Evolutionary conservation across 1,140 invertebrate species (phyloP), one percentile per base, ranked within the genome.

Genomic region (Sesamia nonagrioides): DNA sequence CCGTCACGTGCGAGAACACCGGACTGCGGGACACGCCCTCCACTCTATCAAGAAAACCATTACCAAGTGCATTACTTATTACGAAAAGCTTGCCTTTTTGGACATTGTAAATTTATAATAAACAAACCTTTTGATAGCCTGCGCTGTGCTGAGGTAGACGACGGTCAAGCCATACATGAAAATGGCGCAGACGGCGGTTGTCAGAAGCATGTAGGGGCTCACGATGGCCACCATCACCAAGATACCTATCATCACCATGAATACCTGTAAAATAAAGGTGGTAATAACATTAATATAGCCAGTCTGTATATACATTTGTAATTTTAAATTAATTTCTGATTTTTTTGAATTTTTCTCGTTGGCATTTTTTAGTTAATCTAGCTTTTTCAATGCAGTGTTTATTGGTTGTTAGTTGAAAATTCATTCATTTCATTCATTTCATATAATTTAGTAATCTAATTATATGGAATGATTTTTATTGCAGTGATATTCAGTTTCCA

Each of bases 111-210:
- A 21, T 1, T 8, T 54, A 17, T 2, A 21, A 2, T 1, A 54
- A 11, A 11, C 52, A 9, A 54, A 95, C 95, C 94, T 91, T 91
- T 98, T 98, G 40, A 98, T 95, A 88, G 97, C 97, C 84, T 98
- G 96, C 1, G 97, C 97, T 0, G 97, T 97, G 27, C 94, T 96
- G 11, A 98, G 94, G 88, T 98, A 98, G 68, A 98, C 95, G 45
- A 96, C 89, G 18, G 97, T 95, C 80, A 98, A 95, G 78, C 96
- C 95, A 63, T 97, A 96, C 89, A 98, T 97, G 1, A 98, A 75
- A 0, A 96, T 76, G 2, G 95, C 95, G 21, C 98, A 95, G 6
- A 97, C 85, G 0, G 96, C 40, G 3, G 97, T 96, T 0, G 97
- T 97, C 11, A 97, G 84, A 33, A 97, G 79, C 88, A 98, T 97